phyloP scores from a whole-genome alignment of 2,113 vertebrate genomes.

The Hypocryptadius cinnamomeus region DNA sequence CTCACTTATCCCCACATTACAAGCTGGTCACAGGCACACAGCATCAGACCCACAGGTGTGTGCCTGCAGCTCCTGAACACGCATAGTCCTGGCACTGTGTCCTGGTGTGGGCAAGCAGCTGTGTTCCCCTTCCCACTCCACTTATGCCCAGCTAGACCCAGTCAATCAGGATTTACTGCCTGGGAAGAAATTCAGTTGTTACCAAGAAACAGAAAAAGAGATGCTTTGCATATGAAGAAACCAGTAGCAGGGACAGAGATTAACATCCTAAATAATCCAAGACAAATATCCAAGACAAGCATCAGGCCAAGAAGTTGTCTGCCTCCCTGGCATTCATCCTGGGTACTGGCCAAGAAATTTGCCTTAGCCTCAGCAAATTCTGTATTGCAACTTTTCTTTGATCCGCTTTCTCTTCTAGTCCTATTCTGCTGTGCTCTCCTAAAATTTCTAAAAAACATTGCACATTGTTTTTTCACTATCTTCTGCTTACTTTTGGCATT shows the following conservation, averaged over 20 bases:
- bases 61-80: not conserved
- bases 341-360: not conserved
- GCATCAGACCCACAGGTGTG: not conserved
- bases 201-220: not conserved
- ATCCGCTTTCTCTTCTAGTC: not conserved
- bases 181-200: not conserved
- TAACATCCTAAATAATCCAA: not conserved
- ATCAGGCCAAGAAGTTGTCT: not conserved
- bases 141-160: not conserved
- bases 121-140: not conserved
- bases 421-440: not conserved
- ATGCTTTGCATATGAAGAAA: not conserved
- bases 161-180: not conserved
- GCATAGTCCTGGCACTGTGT: accelerated
- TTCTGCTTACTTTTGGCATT: not conserved
- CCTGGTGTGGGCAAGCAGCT: not conserved
- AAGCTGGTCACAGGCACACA: not conserved
- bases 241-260: not conserved
- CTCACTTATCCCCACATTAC: accelerated
- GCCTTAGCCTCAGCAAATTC: not conserved
- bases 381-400: not conserved
- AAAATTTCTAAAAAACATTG: not conserved
- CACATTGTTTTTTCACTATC: not conserved
- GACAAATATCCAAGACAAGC: not conserved
- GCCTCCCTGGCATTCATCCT: not conserved